These are phyloP conservation scores for Solenodon paradoxus DNA, from an alignment of 2,113 vertebrate species.

Conservation along the genomic window DNA sequence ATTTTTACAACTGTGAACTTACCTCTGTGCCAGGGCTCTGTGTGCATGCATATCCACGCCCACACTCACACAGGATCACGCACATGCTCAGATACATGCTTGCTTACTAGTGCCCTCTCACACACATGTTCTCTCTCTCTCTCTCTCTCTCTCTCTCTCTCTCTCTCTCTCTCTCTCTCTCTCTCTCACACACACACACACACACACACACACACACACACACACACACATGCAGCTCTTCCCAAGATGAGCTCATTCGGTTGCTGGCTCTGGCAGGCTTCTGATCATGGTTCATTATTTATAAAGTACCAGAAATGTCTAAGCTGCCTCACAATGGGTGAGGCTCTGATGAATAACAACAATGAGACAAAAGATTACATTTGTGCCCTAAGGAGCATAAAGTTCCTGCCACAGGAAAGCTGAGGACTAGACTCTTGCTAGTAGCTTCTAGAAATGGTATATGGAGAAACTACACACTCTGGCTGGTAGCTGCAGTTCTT, in stretches of 20 bases:
- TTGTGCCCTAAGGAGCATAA: background rate
- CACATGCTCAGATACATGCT: background rate
- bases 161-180: too few relatives aligned
- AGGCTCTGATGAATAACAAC: background rate
- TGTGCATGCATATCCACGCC: too few relatives aligned
- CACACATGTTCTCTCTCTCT: too few relatives aligned
- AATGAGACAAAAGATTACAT: background rate
- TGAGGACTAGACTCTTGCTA: background rate
- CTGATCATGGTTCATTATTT: background rate
- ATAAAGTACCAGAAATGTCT: background rate
- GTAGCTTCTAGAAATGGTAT: background rate
- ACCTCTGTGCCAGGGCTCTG: background rate
- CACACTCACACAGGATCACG: background rate
- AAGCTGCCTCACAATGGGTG: background rate
- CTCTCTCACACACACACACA: background rate
- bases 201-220: background rate
- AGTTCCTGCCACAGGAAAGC: background rate
- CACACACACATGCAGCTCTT: background rate
- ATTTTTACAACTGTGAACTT: background rate
- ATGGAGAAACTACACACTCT: background rate
- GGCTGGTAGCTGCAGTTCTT: background rate
- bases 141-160: background rate
- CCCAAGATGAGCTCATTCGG: background rate
- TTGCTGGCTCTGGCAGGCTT: background rate
- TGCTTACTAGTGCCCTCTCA: background rate